Conservation (phyloP, 1,140 invertebrate species). For the Sarcophaga bullata region DNA sequence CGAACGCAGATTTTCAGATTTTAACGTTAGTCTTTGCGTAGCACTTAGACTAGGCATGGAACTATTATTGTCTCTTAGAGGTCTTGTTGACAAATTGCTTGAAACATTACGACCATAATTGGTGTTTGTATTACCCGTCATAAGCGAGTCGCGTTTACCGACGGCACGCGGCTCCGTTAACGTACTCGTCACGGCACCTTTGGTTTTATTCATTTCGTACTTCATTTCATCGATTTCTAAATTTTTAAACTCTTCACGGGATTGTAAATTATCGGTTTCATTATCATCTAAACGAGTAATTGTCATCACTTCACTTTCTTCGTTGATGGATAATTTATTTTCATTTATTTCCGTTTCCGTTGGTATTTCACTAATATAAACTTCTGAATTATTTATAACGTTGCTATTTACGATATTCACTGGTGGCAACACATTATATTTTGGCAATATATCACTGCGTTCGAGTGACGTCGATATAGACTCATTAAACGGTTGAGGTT, state of each 20-base stretch:
- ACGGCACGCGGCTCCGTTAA: neutral
- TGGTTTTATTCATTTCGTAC: constrained; percentile 42
- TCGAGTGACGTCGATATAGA: constrained; percentile 21
- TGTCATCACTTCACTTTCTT: constrained; percentile 16
- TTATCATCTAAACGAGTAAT: constrained; percentile 2
- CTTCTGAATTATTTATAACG: neutral
- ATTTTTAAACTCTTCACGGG: neutral
- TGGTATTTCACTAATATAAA: neutral
- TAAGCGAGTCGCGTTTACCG: neutral
- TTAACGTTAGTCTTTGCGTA: too few species aligned
- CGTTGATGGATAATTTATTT: neutral
- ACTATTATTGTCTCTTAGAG: neutral
- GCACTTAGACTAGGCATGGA: too few species aligned
- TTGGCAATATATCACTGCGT: constrained; percentile 47
- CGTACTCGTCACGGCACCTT: neutral
- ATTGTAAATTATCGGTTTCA: neutral
- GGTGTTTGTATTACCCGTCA: too few species aligned
- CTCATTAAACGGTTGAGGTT: neutral
- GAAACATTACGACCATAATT: neutral
- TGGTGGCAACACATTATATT: constrained; percentile 43
- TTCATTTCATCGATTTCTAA: constrained; percentile 41
- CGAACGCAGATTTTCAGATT: too few species aligned
- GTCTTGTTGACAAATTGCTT: neutral
- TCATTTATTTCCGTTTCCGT: constrained; percentile 9
- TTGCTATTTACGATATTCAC: constrained; percentile 43